Conservation (phyloP, 2,888 invertebrate genomes). For the Melinopterus prodromus region DNA sequence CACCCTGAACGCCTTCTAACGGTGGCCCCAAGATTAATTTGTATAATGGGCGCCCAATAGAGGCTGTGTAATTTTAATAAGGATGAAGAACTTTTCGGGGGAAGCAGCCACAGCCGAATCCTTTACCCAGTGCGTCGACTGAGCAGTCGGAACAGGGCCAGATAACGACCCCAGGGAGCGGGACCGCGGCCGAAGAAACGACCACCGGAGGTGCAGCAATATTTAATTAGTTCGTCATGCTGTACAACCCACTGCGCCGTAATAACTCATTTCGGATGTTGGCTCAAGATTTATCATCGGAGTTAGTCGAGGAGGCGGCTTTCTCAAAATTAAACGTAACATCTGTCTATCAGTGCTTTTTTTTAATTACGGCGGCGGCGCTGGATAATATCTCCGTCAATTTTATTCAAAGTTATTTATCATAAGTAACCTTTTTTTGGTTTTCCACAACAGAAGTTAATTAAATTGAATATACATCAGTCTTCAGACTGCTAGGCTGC, state of each 20-base stretch:
- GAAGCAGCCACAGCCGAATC: neutral
- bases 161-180: constrained; percentile 17
- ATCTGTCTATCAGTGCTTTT: constrained; percentile 11
- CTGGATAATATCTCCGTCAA: neutral
- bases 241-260: constrained; percentile 14
- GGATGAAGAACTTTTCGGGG: constrained; percentile 18
- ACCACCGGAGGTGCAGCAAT: constrained; percentile 25
- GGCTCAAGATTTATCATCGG: constrained; percentile 21
- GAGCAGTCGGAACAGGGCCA: constrained; percentile 14
- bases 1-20: neutral
- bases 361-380: neutral
- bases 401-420: neutral
- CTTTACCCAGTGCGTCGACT: constrained; percentile 17
- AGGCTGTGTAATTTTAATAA: constrained; percentile 19
- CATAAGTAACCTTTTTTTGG: neutral
- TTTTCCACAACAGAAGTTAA: neutral
- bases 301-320: constrained; percentile 5
- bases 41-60: constrained; percentile 21
- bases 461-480: neutral
- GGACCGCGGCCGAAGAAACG: constrained; percentile 8
- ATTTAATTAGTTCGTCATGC: constrained; percentile 37
- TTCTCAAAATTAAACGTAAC: constrained; percentile 13
- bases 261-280: constrained; percentile 15
- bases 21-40: constrained; percentile 21
- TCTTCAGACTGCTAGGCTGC: neutral